Evolutionary conservation across 2,888 invertebrate species (phyloP).

Genomic region (Pyrochroa serraticornis): DNA sequence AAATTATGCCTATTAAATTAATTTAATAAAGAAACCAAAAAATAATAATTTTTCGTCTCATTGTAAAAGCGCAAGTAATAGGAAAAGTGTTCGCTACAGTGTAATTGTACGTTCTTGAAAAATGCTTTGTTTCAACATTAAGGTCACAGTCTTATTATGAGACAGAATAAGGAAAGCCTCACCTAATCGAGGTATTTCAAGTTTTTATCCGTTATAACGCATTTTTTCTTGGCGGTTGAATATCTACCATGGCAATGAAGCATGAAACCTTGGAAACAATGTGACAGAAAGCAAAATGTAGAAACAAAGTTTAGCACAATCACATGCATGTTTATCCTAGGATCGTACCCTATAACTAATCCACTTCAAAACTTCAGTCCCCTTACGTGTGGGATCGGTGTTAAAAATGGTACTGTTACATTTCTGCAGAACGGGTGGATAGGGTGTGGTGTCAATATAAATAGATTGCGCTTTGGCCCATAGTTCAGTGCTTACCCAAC

Average conservation of each 20-base stretch:
- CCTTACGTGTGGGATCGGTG: slow-evolving; percentile 55
- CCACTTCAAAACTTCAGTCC: slow-evolving; percentile 46
- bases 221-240: slow-evolving; percentile 45
- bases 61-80: slow-evolving; percentile 20
- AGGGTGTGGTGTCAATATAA: slow-evolving; percentile 54
- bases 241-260: slow-evolving; percentile 58
- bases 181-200: slow-evolving; percentile 55
- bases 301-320: slow-evolving; percentile 38
- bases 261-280: slow-evolving; percentile 53
- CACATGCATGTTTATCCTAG: slow-evolving; percentile 24
- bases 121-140: slow-evolving; percentile 42
- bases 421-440: slow-evolving; percentile 51
- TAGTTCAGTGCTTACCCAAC: slow-evolving; percentile 27
- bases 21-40: slow-evolving; percentile 23
- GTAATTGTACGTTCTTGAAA: slow-evolving; percentile 38
- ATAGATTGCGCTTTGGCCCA: slow-evolving; percentile 37
- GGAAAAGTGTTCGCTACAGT: slow-evolving; percentile 25
- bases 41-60: slow-evolving; percentile 12
- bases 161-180: slow-evolving; percentile 56
- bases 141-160: slow-evolving; percentile 51
- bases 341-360: slow-evolving; percentile 34
- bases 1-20: slow-evolving; percentile 20
- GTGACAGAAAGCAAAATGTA: slow-evolving; percentile 48
- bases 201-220: slow-evolving; percentile 47
- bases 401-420: slow-evolving; percentile 54